Evolutionary conservation across 37 sponge, comb jelly and placozoan genomes (phyloP).

Genomic region (Theonella swinhoei): DNA sequence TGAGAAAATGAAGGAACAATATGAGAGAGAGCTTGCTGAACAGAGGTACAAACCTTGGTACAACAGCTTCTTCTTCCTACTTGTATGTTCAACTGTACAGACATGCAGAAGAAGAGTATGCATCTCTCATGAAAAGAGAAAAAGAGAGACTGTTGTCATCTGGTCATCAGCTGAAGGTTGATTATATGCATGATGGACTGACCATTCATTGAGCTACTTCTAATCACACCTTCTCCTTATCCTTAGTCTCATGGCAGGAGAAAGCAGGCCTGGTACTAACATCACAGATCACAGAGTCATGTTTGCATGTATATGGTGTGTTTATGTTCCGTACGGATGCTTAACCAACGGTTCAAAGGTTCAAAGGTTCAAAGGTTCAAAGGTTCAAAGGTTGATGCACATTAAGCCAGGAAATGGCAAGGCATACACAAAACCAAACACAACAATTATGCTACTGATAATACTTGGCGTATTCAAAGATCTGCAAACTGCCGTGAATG

Average conservation of each 20-base stretch:
- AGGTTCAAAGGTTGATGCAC: too few species aligned
- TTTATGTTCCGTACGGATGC: too few species aligned
- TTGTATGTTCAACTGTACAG: slow-evolving; percentile 41
- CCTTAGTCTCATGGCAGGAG: slow-evolving; percentile 19
- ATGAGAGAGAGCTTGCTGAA: slow-evolving; percentile 60
- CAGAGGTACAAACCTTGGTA: slow-evolving; percentile 35
- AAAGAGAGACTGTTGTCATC: slow-evolving; percentile 44
- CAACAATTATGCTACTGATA: too few species aligned
- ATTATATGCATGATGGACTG: too few species aligned
- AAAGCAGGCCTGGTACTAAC: slow-evolving; percentile 34
- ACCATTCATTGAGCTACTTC: background rate
- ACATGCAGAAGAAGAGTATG: slow-evolving; percentile 62
- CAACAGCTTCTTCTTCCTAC: background rate
- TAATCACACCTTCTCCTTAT: background rate
- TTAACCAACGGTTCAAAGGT: too few species aligned
- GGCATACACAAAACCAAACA: too few species aligned
- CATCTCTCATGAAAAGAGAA: slow-evolving; percentile 44
- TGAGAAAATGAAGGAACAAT: slow-evolving; percentile 29
- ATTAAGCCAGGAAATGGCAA: too few species aligned
- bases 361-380: too few species aligned
- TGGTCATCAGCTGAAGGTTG: slow-evolving; percentile 45
- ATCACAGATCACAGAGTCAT: background rate
- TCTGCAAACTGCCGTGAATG: too few species aligned
- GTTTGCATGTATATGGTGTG: too few species aligned
- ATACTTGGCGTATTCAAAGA: too few species aligned